These are phyloP conservation scores for Drosophila pandora DNA, from an alignment of 1,140 invertebrate genomes.

Conservation along the genomic window DNA sequence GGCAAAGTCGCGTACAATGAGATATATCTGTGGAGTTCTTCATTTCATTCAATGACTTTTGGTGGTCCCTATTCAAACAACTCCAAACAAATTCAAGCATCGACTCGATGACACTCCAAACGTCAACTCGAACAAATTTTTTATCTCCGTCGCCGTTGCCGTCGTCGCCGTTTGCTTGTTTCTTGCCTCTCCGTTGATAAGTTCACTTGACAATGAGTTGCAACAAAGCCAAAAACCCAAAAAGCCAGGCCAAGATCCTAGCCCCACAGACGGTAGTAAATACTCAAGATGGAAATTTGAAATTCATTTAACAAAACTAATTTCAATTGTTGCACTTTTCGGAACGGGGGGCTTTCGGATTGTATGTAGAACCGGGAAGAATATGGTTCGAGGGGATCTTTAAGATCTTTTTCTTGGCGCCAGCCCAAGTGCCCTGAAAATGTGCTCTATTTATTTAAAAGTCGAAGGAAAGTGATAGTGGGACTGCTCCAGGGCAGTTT, in stretches of 20 bases:
- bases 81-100: conserved; percentile 80
- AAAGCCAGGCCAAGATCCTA: conserved; percentile 49
- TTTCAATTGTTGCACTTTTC: conserved; percentile 78
- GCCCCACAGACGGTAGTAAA: conserved; percentile 67
- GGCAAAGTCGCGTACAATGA: conserved; percentile 30
- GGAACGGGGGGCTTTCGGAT: conserved; percentile 20
- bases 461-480: conserved; percentile 69
- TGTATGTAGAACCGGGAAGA: conserved; percentile 42
- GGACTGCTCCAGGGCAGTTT: background rate
- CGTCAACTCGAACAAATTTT: conserved; percentile 78
- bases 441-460: conserved; percentile 31
- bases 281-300: conserved; percentile 73
- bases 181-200: conserved; percentile 59
- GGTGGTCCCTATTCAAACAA: conserved; percentile 82
- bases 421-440: conserved; percentile 60
- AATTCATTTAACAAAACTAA: conserved; percentile 81
- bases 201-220: conserved; percentile 82
- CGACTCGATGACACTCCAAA: conserved; percentile 76
- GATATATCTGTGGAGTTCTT: conserved; percentile 74
- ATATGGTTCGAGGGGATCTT: conserved; percentile 34
- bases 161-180: conserved; percentile 35
- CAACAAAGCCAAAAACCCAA: conserved; percentile 65
- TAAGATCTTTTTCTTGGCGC: conserved; percentile 73
- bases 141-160: conserved; percentile 17
- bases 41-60: conserved; percentile 82